phyloP scores from a whole-genome alignment of 1,140 invertebrate species.

The Adelges cooleyi region DNA sequence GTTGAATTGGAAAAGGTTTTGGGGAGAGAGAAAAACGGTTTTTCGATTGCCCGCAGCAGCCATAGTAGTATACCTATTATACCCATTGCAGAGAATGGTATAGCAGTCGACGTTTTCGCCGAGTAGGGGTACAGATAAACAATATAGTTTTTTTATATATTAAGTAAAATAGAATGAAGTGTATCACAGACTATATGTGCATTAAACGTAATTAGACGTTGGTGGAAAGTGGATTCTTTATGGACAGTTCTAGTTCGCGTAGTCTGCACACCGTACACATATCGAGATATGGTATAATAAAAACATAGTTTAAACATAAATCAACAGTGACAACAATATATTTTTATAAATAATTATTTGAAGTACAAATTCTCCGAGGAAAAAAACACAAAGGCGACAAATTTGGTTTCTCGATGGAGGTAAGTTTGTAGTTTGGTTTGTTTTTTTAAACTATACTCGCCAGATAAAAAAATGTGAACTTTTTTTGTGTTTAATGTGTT shows the following conservation, averaged over 20 bases:
- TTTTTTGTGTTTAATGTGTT: too few species aligned
- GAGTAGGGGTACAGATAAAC: background rate
- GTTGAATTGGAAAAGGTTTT: background rate
- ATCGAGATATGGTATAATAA: background rate
- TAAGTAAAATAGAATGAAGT: slow-evolving; percentile 15
- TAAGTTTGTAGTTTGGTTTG: too few species aligned
- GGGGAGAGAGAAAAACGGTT: slow-evolving; percentile 15
- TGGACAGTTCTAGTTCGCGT: background rate
- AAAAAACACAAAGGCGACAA: too few species aligned
- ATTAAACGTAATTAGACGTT: slow-evolving; percentile 17
- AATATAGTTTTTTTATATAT: slow-evolving; percentile 20
- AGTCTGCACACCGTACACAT: background rate
- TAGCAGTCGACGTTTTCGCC: background rate
- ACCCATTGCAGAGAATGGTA: background rate
- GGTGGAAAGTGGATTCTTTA: background rate
- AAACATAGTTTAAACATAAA: background rate
- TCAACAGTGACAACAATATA: background rate
- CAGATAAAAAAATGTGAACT: too few species aligned
- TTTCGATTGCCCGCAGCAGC: background rate
- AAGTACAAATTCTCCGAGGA: background rate
- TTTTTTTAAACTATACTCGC: too few species aligned
- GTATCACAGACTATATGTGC: slow-evolving; percentile 4
- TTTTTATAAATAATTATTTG: background rate
- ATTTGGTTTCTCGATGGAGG: slow-evolving; percentile 8
- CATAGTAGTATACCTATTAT: too few species aligned